Conservation (phyloP, 1,140 invertebrate species). For the Atopsyche davidsoni region DNA sequence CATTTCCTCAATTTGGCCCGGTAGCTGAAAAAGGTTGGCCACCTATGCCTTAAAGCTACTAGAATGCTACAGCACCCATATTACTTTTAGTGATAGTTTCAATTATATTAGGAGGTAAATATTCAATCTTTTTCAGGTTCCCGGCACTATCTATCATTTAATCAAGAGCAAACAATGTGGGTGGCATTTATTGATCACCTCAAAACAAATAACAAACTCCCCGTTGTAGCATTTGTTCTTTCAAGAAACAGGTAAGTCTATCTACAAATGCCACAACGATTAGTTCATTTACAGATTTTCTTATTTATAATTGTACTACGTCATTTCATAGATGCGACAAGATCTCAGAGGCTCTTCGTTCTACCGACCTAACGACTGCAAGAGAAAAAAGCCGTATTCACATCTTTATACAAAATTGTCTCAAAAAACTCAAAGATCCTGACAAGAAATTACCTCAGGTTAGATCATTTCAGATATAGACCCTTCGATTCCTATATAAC, state of each 20-base stretch:
- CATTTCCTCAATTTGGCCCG: too few species aligned
- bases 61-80: too few species aligned
- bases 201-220: slow-evolving; percentile 74
- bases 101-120: slow-evolving; percentile 1
- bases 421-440: slow-evolving; percentile 74
- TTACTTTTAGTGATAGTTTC: background rate
- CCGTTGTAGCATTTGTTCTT: slow-evolving; percentile 91
- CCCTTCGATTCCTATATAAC: slow-evolving; percentile 3
- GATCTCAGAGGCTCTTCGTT: slow-evolving; percentile 65
- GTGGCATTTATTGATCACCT: slow-evolving; percentile 76
- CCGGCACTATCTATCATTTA: slow-evolving; percentile 12
- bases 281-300: background rate
- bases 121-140: slow-evolving; percentile 8
- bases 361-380: slow-evolving; percentile 74
- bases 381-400: slow-evolving; percentile 79
- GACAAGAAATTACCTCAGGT: slow-evolving; percentile 90
- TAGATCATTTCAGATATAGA: slow-evolving; percentile 8
- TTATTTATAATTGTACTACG: background rate
- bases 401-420: slow-evolving; percentile 76
- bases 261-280: background rate
- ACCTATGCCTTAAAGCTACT: too few species aligned
- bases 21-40: too few species aligned
- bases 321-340: slow-evolving; percentile 57
- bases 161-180: slow-evolving; percentile 80
- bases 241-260: slow-evolving; percentile 76